Percentiles rank a stretch among this genome's conserved stretches.
phyloP scores from a whole-genome alignment of 2,888 invertebrate species.

The Orthosia gracilis region DNA sequence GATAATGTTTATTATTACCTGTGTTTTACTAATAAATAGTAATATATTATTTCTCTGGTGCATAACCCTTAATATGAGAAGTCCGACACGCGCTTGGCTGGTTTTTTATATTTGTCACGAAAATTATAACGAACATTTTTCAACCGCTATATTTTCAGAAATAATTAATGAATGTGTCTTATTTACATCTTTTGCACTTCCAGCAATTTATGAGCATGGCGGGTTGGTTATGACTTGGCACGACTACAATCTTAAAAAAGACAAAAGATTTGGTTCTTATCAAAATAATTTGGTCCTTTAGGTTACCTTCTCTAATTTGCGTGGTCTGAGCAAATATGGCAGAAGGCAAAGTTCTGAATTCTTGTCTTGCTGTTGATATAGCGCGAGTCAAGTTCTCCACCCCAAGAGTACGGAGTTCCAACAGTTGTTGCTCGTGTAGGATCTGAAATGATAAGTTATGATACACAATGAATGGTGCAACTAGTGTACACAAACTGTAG shows the following conservation, averaged over 20 bases:
- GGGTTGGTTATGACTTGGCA: background rate
- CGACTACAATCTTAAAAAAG: background rate
- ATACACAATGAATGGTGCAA: background rate
- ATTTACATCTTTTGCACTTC: background rate
- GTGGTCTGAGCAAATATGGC: conserved; percentile 91
- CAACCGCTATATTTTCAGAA: background rate
- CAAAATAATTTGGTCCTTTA: background rate
- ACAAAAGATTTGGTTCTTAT: background rate
- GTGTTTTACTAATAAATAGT: too few species aligned
- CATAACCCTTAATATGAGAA: too few species aligned
- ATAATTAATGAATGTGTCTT: background rate
- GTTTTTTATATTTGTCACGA: too few species aligned
- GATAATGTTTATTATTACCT: too few species aligned
- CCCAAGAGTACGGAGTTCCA: conserved; percentile 86
- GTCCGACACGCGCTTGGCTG: too few species aligned
- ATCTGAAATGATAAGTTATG: conserved; percentile 78
- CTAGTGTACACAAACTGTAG: background rate
- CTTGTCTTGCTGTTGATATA: conserved; percentile 90
- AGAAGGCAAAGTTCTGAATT: conserved; percentile 92
- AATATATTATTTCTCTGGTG: too few species aligned
- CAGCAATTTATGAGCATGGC: background rate
- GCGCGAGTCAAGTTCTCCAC: conserved; percentile 91
- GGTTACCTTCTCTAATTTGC: conserved; percentile 91
- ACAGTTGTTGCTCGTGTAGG: conserved; percentile 88
- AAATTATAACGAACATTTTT: too few species aligned